Evolutionary conservation across 2,888 invertebrate genomes (phyloP).

Genomic region (Furcula furcula): DNA sequence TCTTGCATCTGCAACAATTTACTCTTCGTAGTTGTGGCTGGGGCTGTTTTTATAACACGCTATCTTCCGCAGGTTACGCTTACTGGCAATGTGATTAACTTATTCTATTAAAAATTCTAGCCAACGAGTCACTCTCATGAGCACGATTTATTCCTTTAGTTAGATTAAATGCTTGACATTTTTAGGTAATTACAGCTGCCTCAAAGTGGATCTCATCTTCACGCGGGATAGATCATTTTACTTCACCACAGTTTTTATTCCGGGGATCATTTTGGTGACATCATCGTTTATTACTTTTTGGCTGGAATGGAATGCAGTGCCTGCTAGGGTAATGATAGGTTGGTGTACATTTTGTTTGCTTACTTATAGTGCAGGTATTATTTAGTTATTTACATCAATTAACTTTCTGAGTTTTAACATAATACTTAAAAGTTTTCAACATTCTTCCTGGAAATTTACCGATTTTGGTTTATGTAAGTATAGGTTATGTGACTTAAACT

Average conservation of each 20-base stretch:
- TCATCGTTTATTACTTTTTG: slow-evolving; percentile 98
- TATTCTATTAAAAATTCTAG: slow-evolving; percentile 20
- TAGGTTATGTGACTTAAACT: slow-evolving; percentile 2
- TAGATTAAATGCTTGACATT: slow-evolving; percentile 73
- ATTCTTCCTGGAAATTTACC: slow-evolving; percentile 3
- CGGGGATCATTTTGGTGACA: slow-evolving; percentile 97
- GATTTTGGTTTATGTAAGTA: slow-evolving; percentile 9
- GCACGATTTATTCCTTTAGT: slow-evolving; percentile 44
- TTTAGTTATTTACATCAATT: not conserved
- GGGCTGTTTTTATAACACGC: slow-evolving; percentile 71
- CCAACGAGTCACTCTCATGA: slow-evolving; percentile 37
- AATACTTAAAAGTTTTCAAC: not conserved
- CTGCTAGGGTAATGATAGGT: slow-evolving; percentile 98
- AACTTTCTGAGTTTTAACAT: not conserved
- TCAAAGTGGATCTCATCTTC: slow-evolving; percentile 96
- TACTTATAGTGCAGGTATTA: not conserved
- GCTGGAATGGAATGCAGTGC: slow-evolving; percentile 98
- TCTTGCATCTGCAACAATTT: slow-evolving; percentile 61
- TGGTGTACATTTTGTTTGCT: slow-evolving; percentile 71
- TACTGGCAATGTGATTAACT: slow-evolving; percentile 50
- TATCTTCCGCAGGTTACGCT: slow-evolving; percentile 64
- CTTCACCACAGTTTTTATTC: slow-evolving; percentile 98
- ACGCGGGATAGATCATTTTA: slow-evolving; percentile 98
- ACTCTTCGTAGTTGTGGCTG: slow-evolving; percentile 66
- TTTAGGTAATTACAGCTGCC: slow-evolving; percentile 97